Conservation (phyloP, 2,113 vertebrate species). For the Paradisaea rubra region DNA sequence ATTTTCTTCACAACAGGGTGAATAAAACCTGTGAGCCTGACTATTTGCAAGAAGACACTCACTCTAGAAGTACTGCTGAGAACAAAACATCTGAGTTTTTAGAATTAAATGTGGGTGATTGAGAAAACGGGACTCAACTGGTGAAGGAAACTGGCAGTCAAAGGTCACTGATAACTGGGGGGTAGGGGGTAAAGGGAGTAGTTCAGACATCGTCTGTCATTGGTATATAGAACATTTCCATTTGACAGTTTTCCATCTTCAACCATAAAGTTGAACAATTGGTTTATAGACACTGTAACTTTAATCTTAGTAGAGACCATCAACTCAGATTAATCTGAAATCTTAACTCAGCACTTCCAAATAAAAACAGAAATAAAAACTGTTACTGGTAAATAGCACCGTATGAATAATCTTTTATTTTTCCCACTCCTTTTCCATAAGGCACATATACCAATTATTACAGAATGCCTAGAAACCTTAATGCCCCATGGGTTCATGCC, state of each 20-base stretch:
- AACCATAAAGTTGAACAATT: neutral
- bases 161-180: neutral
- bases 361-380: neutral
- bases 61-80: neutral
- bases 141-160: neutral
- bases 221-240: neutral
- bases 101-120: neutral
- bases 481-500: neutral
- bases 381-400: neutral
- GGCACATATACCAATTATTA: neutral
- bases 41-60: neutral
- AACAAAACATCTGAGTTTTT: neutral
- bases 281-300: neutral
- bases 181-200: rapidly evolving
- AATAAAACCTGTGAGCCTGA: neutral
- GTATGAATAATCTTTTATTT: neutral
- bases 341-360: neutral
- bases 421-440: neutral
- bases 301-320: neutral
- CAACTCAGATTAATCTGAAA: neutral
- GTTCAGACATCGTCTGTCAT: neutral
- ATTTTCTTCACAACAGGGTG: neutral
- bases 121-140: neutral
- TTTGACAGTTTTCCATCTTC: neutral
- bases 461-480: neutral